Evolutionary conservation across 2,888 invertebrate species (phyloP).

Genomic region (Acronicta alni): DNA sequence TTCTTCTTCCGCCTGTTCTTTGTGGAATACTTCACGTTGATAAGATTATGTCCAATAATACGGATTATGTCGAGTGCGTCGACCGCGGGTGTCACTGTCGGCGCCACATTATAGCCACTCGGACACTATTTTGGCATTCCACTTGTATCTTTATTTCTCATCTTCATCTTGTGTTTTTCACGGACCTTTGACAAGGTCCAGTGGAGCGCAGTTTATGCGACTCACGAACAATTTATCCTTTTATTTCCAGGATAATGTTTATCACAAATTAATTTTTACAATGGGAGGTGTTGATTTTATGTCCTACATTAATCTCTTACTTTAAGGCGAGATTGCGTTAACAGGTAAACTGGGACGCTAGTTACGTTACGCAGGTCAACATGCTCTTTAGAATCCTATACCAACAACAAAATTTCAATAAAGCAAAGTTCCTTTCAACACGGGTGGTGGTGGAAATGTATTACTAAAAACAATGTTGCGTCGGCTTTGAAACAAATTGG

Average conservation of each 20-base stretch:
- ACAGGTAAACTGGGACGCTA: conserved; percentile 22
- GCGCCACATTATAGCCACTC: conserved; percentile 29
- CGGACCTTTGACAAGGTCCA: neutral
- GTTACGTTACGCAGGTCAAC: conserved; percentile 36
- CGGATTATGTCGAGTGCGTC: conserved; percentile 46
- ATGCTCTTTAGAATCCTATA: conserved; percentile 38
- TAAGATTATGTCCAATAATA: conserved; percentile 63
- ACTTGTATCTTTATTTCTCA: conserved; percentile 19
- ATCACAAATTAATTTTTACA: neutral
- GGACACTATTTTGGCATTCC: conserved; percentile 18
- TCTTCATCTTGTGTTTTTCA: conserved; percentile 10
- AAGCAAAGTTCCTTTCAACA: conserved; percentile 52
- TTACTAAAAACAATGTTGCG: conserved; percentile 54
- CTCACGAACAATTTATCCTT: neutral
- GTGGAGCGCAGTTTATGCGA: neutral
- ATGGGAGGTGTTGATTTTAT: neutral
- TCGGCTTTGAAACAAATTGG: conserved; percentile 50
- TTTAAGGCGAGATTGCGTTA: conserved; percentile 10
- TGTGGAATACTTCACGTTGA: conserved; percentile 62
- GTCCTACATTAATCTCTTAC: conserved; percentile 2
- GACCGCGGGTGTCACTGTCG: conserved; percentile 31
- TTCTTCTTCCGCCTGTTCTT: conserved; percentile 69
- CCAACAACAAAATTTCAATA: conserved; percentile 48
- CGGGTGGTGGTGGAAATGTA: conserved; percentile 55
- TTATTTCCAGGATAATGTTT: neutral